These are phyloP conservation scores for Hybognathus amarus DNA, from an alignment of 2,797 vertebrate species.

Conservation along the genomic window DNA sequence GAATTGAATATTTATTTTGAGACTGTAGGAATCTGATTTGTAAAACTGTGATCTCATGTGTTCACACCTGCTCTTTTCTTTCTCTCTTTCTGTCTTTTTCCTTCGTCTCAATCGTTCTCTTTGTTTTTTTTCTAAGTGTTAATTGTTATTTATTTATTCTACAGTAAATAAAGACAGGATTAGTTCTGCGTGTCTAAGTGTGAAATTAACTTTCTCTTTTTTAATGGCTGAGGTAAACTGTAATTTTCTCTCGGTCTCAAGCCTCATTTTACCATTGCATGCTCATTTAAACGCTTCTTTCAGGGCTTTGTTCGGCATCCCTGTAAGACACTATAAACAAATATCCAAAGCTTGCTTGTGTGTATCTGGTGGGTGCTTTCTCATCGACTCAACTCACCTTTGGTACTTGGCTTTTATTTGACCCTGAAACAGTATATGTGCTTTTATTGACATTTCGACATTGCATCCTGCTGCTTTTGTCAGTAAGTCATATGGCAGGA, in stretches of 20 bases:
- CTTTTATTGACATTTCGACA: background rate
- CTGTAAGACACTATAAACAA: constrained; percentile 27
- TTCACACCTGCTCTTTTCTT: constrained; percentile 31
- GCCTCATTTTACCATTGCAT: constrained; percentile 36
- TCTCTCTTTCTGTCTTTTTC: constrained; percentile 10
- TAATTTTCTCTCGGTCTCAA: constrained; percentile 31
- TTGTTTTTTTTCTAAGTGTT: constrained; percentile 34
- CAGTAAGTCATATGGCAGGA: background rate
- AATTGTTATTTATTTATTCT: constrained; percentile 51
- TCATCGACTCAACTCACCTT: constrained; percentile 8
- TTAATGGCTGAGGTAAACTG: constrained; percentile 28
- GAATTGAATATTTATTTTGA: constrained; percentile 44
- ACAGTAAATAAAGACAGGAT: constrained; percentile 51
- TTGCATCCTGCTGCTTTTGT: background rate
- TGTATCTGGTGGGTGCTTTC: background rate
- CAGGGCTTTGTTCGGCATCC: constrained; percentile 1
- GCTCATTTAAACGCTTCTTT: constrained; percentile 34
- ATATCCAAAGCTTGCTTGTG: constrained; percentile 6
- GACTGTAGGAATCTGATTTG: constrained; percentile 43
- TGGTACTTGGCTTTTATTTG: background rate
- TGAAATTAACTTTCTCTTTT: constrained; percentile 44
- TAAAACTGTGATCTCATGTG: constrained; percentile 27
- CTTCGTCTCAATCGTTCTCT: background rate
- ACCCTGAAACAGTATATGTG: background rate
- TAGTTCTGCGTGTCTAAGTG: constrained; percentile 46